These are phyloP conservation scores for Cyclina sinensis DNA, from an alignment of 1,140 invertebrate species.

Conservation along the genomic window DNA sequence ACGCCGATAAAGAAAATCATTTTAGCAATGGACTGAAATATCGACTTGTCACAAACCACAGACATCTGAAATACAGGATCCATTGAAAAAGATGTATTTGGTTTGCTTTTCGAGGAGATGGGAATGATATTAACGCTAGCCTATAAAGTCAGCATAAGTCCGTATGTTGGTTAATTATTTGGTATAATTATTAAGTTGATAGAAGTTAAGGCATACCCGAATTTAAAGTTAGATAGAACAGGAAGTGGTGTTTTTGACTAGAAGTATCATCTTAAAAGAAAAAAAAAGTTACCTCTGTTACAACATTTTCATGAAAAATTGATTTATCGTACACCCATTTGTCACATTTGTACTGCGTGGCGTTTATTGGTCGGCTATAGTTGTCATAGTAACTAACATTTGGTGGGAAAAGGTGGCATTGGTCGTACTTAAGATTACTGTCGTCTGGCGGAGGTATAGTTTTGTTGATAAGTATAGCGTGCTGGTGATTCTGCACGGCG, in stretches of 20 bases:
- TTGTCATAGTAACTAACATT: neutral
- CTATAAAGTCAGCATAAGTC: too few relatives aligned
- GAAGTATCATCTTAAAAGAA: too few relatives aligned
- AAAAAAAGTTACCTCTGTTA: slow-evolving; percentile 43
- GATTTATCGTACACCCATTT: slow-evolving; percentile 61
- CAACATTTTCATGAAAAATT: slow-evolving; percentile 25
- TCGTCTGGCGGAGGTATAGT: slow-evolving; percentile 16
- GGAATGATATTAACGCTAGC: too few relatives aligned
- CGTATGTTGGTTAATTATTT: too few relatives aligned
- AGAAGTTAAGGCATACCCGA: too few relatives aligned
- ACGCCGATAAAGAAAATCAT: slow-evolving; percentile 93
- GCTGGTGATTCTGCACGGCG: neutral
- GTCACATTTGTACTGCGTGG: slow-evolving; percentile 23
- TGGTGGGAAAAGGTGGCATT: slow-evolving; percentile 1
- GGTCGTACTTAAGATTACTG: slow-evolving; percentile 17
- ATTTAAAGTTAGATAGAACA: too few relatives aligned
- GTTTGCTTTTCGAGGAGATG: too few relatives aligned
- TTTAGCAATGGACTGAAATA: slow-evolving; percentile 90
- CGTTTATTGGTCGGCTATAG: neutral
- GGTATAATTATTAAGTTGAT: too few relatives aligned
- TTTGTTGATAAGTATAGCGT: slow-evolving; percentile 5
- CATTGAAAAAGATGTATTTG: too few relatives aligned
- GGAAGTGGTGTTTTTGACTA: too few relatives aligned
- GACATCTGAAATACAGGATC: neutral
- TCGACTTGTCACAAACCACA: slow-evolving; percentile 90